Percentiles rank a stretch among this genome's conserved stretches.
Conservation (phyloP, 1,140 invertebrate genomes). For the Eciton burchellii region DNA sequence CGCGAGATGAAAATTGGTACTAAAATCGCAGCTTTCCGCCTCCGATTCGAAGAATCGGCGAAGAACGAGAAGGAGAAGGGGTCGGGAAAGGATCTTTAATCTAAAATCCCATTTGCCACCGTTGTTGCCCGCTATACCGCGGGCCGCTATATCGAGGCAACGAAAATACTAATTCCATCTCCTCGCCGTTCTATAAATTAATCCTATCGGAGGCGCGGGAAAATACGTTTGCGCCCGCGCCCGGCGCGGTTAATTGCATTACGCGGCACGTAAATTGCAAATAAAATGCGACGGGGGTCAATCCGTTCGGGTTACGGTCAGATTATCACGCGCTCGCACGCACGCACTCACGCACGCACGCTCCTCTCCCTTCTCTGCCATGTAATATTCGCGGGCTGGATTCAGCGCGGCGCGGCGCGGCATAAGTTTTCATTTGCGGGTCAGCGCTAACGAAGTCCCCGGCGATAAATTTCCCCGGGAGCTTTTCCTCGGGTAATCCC, state of each 20-base stretch:
- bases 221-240: conserved; percentile 16
- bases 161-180: conserved; percentile 28
- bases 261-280: conserved; percentile 17
- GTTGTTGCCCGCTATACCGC: not conserved
- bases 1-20: conserved; percentile 20
- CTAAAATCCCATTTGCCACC: conserved; percentile 2
- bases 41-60: not conserved
- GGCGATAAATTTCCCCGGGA: conserved; percentile 69
- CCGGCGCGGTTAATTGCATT: conserved; percentile 33
- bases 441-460: conserved; percentile 65
- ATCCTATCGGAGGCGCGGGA: conserved; percentile 18
- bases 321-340: conserved; percentile 33
- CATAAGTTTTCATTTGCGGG: conserved; percentile 73
- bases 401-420: conserved; percentile 27
- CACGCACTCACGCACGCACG: no score
- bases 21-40: conserved; percentile 7
- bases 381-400: conserved; percentile 53
- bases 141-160: not conserved
- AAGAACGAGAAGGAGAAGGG: not conserved
- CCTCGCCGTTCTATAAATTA: conserved; percentile 35
- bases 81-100: conserved; percentile 6
- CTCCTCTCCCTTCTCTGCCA: not conserved
- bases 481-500: conserved; percentile 72
- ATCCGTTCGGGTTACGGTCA: conserved; percentile 27
- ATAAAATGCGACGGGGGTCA: conserved; percentile 36